phyloP scores from a whole-genome alignment of 2,888 invertebrate genomes.

The Myopa tessellatipennis region DNA sequence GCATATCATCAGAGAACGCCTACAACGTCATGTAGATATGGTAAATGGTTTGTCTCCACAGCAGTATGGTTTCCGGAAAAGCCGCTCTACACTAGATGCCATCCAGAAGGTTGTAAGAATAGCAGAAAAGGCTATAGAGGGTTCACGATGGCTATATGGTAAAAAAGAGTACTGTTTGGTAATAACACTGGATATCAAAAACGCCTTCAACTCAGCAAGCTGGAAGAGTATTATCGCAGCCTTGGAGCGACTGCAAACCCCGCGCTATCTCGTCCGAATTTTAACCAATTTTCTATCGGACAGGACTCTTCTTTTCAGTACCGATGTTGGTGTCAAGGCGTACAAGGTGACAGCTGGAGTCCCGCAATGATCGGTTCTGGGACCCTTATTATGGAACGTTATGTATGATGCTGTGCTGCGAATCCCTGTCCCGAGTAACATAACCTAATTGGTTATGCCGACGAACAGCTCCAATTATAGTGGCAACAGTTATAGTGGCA shows the following conservation, averaged over 20 bases:
- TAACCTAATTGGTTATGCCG: neutral
- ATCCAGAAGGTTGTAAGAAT: neutral
- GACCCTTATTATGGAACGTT: neutral
- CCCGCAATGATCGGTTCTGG: neutral
- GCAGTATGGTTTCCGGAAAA: neutral
- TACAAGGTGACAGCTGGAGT: neutral
- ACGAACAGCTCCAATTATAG: too few relatives aligned
- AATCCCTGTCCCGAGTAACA: too few relatives aligned
- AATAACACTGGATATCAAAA: too few relatives aligned
- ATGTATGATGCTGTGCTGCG: neutral
- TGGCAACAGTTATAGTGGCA: neutral
- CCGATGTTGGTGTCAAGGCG: neutral
- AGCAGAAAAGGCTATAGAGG: neutral
- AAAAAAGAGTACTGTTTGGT: too few relatives aligned
- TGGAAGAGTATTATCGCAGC: too few relatives aligned
- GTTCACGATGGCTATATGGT: neutral
- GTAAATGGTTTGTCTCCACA: neutral
- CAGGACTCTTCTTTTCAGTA: neutral
- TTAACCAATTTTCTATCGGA: neutral
- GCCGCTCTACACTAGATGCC: neutral
- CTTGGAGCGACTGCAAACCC: too few relatives aligned
- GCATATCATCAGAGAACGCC: too few relatives aligned
- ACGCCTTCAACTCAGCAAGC: too few relatives aligned
- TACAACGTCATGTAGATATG: too few relatives aligned
- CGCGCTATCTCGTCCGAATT: too few relatives aligned